Evolutionary conservation across 2,113 vertebrate species (phyloP), one percentile per base, ranked within the genome.

Genomic region (Catagonus wagneri): DNA sequence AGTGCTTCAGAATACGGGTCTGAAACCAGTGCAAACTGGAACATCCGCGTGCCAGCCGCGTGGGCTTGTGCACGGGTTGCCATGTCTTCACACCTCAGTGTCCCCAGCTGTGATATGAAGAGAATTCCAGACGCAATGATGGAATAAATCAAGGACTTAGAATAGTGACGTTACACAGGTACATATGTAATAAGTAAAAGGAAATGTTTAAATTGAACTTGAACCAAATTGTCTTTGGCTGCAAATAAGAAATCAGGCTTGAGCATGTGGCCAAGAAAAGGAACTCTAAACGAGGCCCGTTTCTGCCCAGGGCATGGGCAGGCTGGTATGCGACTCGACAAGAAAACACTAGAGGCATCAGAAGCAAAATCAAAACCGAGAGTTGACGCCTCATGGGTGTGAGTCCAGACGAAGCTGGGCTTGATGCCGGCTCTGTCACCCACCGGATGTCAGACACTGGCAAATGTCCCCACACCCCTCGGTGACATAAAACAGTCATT

Each of bases 1-100:
- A 0, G 2, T 2, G 63, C 25, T 16, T 0, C 44, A 2, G 54
- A 60, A n/a, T 7, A 20, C 0, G 3, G n/a, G 4, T 9, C 54
- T 25, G 39, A 61, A 6, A 14, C 36, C 54, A 63, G 83, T n/a
- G n/a, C n/a, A n/a, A n/a, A n/a, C n/a, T n/a, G n/a, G 74, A 5
- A 0, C 22, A 3, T 3, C 36, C 65, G 69, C 63, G 44, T 0
- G 6, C 29, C 36, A 69, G 32, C 29, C 32, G 25, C 3, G 3
- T 4, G 74, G 12, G 15, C 5, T 2, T 61, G 25, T 3, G 7
- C 71, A 61, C 15, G 4, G 1, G 6, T 4, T 20, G 69, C 14
- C 27, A 27, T 7, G 0, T 44, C n/a, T 39, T 29, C 50, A 3
- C 44, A 36, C n/a, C 63, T 32, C 29, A 0, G 19, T 39, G 52